Conservation (phyloP, 1,140 invertebrate genomes). For the Drosophila ercepeae region DNA sequence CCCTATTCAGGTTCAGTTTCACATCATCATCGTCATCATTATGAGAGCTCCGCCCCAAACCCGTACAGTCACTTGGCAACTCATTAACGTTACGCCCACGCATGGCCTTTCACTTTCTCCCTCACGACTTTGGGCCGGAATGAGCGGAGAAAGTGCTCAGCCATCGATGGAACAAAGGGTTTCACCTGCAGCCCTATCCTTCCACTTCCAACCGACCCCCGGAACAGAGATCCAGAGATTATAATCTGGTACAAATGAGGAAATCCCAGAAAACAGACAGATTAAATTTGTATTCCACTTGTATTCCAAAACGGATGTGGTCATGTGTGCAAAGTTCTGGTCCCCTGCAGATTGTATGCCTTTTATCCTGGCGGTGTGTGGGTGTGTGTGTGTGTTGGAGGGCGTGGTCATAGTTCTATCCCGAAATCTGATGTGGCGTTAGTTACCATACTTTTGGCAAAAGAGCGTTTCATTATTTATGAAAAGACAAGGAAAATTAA, state of each 20-base stretch:
- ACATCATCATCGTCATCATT: slow-evolving; percentile 22
- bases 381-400: background rate
- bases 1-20: slow-evolving; percentile 44
- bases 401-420: slow-evolving; percentile 47
- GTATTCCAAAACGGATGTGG: slow-evolving; percentile 58
- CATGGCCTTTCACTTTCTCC: slow-evolving; percentile 14
- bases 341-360: slow-evolving; percentile 23
- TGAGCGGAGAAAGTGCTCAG: slow-evolving; percentile 41
- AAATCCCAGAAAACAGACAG: slow-evolving; percentile 76
- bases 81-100: slow-evolving; percentile 59
- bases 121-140: slow-evolving; percentile 3
- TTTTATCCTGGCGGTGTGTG: background rate
- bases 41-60: background rate
- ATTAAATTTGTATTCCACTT: slow-evolving; percentile 79
- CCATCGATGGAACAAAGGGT: slow-evolving; percentile 61
- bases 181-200: slow-evolving; percentile 1
- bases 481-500: slow-evolving; percentile 75
- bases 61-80: slow-evolving; percentile 51
- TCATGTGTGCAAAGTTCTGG: slow-evolving; percentile 68
- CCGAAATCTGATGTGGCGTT: slow-evolving; percentile 32
- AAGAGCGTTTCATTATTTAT: slow-evolving; percentile 71
- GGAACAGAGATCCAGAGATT: slow-evolving; percentile 39
- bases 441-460: slow-evolving; percentile 49
- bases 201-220: background rate
- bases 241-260: slow-evolving; percentile 76